Percentiles rank a stretch among this genome's conserved stretches.
Evolutionary conservation across 2,888 invertebrate genomes (phyloP).

Genomic region (Synanthedon vespiformis): DNA sequence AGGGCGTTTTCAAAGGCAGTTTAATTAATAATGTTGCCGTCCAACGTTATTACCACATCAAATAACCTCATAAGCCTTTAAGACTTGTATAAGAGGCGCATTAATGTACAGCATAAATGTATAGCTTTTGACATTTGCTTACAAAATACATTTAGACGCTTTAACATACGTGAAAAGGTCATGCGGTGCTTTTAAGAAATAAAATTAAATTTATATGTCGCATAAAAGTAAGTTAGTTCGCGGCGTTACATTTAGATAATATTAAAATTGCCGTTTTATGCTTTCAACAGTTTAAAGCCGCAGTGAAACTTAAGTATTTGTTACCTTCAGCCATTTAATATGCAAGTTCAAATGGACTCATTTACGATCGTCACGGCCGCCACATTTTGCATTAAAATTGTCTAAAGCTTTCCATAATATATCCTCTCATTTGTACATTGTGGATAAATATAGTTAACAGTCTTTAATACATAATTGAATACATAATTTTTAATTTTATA

Average conservation of each 20-base stretch:
- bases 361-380: background rate
- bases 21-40: background rate
- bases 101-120: background rate
- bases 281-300: conserved; percentile 21
- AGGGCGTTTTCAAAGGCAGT: too few relatives aligned
- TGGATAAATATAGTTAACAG: too few relatives aligned
- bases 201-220: conserved; percentile 20
- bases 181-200: conserved; percentile 11
- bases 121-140: background rate
- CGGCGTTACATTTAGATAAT: conserved; percentile 19
- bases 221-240: conserved; percentile 19
- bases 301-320: conserved; percentile 27
- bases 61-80: background rate
- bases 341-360: background rate
- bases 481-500: too few relatives aligned
- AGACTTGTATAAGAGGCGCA: background rate
- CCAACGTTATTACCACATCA: background rate
- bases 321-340: conserved; percentile 3
- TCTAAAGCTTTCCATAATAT: too few relatives aligned
- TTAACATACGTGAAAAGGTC: conserved; percentile 4
- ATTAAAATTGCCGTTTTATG: conserved; percentile 28
- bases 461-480: too few relatives aligned
- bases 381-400: too few relatives aligned
- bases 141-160: background rate
- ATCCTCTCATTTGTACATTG: too few relatives aligned